Evolutionary conservation across 2,797 vertebrate genomes (phyloP).

Genomic region (Yasuhikotakia modesta): DNA sequence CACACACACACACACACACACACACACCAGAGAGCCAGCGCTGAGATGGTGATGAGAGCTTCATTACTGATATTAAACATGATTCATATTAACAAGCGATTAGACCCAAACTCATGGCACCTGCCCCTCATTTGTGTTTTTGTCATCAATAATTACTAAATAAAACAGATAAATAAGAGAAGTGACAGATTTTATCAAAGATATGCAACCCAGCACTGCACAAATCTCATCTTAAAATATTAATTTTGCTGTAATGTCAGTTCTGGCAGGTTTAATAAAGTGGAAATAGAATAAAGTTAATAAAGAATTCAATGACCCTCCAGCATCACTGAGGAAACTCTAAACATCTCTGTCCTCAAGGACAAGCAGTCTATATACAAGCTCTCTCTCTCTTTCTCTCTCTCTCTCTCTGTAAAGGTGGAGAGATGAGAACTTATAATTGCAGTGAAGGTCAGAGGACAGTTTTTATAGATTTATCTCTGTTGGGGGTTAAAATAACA

Average conservation of each 20-base stretch:
- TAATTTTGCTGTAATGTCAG: slow-evolving; percentile 71
- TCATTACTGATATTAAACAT: slow-evolving; percentile 55
- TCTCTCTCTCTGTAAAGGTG: slow-evolving; percentile 36
- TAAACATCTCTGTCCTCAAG: slow-evolving; percentile 64
- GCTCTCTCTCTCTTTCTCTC: slow-evolving; percentile 16
- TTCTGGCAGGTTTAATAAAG: slow-evolving; percentile 76
- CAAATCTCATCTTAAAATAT: slow-evolving; percentile 76
- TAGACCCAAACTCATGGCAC: slow-evolving; percentile 61
- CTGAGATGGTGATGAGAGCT: too few relatives aligned
- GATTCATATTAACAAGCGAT: slow-evolving; percentile 61
- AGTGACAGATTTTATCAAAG: slow-evolving; percentile 73
- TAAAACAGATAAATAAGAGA: slow-evolving; percentile 68
- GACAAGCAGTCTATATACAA: slow-evolving; percentile 53
- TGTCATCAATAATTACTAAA: slow-evolving; percentile 63
- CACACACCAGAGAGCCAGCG: too few relatives aligned
- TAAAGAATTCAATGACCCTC: slow-evolving; percentile 78
- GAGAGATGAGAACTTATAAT: slow-evolving; percentile 20
- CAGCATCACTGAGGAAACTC: slow-evolving; percentile 70
- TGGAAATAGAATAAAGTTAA: slow-evolving; percentile 81
- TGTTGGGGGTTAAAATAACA: slow-evolving; percentile 25
- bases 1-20: too few relatives aligned
- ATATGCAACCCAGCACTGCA: slow-evolving; percentile 71
- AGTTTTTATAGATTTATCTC: slow-evolving; percentile 11
- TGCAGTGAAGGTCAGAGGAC: slow-evolving; percentile 59
- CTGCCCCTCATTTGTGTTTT: slow-evolving; percentile 68